Base-by-base conservation (phyloP, 2,888 invertebrate species). In the Linyphia triangularis region DNA sequence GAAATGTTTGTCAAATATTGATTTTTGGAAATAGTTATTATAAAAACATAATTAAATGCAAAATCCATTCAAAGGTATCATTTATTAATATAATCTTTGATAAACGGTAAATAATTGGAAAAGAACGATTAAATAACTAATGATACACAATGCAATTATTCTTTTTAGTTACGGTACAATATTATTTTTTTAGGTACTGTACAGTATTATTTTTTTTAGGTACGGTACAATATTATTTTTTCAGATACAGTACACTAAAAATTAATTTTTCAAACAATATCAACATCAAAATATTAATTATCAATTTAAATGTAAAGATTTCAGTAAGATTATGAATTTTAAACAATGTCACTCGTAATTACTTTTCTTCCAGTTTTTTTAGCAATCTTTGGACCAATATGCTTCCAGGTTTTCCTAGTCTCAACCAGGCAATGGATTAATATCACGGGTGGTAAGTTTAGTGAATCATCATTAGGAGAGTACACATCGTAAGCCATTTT, bases 361-460 rank as follows among this genome's bases (percentile, higher is more conserved):
- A 82, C 82, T 30, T 59, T 59, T 63, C 82, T 70, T 69, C 61
- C 28, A 0, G 82, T 82, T 19, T 61, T 22, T 24, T 26, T 69
- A 9, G 67, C 70, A 7, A 82, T 40, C 2, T 30, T n/a, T 51
- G 67, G 79, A 67, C 33, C 79, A 16, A 69, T 30, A 2, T 24
- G 43, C 2, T 70, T 30, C 82, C 82, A 82, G 9, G 82, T 61
- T 19, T 70, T 59, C 16, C 40, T 70, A 7, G 37, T 61, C 19
- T 82, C 82, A 13, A 22, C 9, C 24, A 82, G 16, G 0, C 70
- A 57, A 61, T 82, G 82, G 28, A 82, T 59, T n/a, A 82, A 43
- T 26, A 82, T 33, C 10, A 82, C 43, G 4, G 82, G 63, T 5
- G 82, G n/a, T 5, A 61, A 19, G n/a, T 37, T n/a, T 10, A n/a